Percentiles rank a stretch among this genome's conserved stretches.
Evolutionary conservation across 2,888 invertebrate genomes (phyloP).

Genomic region (Eupithecia subumbrata): DNA sequence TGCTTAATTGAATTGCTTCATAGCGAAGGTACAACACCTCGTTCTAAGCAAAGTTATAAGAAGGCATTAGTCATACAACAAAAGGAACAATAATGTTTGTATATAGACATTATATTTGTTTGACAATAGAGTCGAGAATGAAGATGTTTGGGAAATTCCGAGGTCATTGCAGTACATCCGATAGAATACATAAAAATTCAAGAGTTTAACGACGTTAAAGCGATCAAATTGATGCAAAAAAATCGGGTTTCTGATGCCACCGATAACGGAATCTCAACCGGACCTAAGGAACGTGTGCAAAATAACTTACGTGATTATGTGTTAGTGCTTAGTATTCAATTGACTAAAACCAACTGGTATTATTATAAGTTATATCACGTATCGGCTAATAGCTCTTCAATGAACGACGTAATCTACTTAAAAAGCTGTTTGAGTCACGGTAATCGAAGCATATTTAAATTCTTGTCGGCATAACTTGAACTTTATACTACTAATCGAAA

Average conservation of each 20-base stretch:
- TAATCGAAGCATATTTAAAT: slow-evolving; percentile 37
- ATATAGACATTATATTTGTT: slow-evolving; percentile 17
- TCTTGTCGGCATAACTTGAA: slow-evolving; percentile 23
- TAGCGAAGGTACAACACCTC: slow-evolving; percentile 42
- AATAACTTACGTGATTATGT: slow-evolving; percentile 58
- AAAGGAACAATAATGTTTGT: slow-evolving; percentile 44
- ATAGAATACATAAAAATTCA: slow-evolving; percentile 22
- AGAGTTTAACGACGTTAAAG: slow-evolving; percentile 33
- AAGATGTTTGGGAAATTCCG: slow-evolving; percentile 51
- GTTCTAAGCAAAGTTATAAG: slow-evolving; percentile 19
- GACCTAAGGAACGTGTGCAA: slow-evolving; percentile 57
- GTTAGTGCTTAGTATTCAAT: slow-evolving; percentile 54
- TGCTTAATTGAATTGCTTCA: slow-evolving; percentile 60
- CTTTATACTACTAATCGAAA: slow-evolving; percentile 13
- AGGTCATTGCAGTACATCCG: slow-evolving; percentile 34
- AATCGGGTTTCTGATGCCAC: slow-evolving; percentile 38
- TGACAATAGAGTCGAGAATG: slow-evolving; percentile 41
- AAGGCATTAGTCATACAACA: slow-evolving; percentile 53
- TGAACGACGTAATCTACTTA: slow-evolving; percentile 42
- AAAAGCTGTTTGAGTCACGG: slow-evolving; percentile 38
- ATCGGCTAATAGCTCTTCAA: slow-evolving; percentile 53
- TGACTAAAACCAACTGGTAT: slow-evolving; percentile 50
- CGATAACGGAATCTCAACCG: slow-evolving; percentile 60
- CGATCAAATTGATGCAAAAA: slow-evolving; percentile 34
- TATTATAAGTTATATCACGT: slow-evolving; percentile 57